Evolutionary conservation across 2,113 vertebrate species (phyloP).

Genomic region (Vidua chalybeata): DNA sequence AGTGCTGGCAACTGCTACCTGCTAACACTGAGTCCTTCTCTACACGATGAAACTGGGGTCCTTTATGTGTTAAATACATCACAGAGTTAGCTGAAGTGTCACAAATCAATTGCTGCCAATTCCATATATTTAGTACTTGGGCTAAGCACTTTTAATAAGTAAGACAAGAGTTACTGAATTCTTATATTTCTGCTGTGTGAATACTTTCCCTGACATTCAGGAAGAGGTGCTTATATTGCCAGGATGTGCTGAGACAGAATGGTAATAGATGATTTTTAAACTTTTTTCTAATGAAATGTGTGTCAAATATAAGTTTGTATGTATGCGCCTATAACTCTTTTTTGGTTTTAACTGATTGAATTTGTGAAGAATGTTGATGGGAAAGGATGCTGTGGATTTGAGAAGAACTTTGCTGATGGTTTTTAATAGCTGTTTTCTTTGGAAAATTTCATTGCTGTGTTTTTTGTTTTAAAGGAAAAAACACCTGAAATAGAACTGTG

Average conservation of each 20-base stretch:
- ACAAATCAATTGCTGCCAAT: neutral
- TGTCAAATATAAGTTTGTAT: neutral
- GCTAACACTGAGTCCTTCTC: neutral
- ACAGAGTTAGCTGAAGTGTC: neutral
- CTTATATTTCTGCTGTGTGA: constrained; percentile 27
- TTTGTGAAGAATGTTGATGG: neutral
- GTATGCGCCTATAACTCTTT: neutral
- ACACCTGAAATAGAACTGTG: neutral
- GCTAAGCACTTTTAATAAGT: constrained; percentile 8
- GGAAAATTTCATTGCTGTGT: neutral
- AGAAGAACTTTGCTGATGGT: neutral
- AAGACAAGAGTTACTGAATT: constrained; percentile 29
- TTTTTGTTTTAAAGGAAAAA: neutral
- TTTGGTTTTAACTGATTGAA: neutral
- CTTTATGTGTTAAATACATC: constrained; percentile 5
- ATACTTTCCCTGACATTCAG: neutral
- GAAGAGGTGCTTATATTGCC: neutral
- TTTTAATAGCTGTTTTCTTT: neutral
- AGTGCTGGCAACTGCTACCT: constrained; percentile 17
- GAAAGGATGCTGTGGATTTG: neutral
- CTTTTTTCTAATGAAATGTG: neutral
- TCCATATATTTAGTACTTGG: neutral
- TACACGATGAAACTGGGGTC: neutral
- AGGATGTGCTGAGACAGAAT: neutral
- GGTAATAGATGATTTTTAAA: neutral